Conservation (phyloP, 2,113 vertebrate species). For the Donacobius atricapilla region DNA sequence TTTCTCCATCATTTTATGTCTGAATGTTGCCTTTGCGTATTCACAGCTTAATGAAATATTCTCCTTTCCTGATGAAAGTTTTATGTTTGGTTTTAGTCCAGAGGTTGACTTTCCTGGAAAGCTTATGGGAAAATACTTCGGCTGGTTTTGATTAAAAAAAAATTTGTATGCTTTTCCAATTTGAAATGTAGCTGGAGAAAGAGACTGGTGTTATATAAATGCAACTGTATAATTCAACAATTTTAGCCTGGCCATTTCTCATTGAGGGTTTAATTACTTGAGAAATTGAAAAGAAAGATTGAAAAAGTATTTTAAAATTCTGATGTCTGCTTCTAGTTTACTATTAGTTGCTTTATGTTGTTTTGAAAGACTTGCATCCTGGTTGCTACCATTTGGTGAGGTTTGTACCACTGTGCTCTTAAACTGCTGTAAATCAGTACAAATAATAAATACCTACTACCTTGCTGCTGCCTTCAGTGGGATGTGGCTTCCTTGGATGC, state of each 20-base stretch:
- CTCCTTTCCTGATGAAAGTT: neutral
- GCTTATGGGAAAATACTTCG: conserved; percentile 4
- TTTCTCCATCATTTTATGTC: neutral
- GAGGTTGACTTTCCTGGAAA: conserved; percentile 32
- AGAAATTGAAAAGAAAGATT: neutral
- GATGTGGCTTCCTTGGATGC: neutral
- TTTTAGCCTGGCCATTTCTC: neutral
- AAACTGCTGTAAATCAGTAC: neutral
- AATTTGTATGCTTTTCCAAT: neutral
- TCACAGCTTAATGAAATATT: neutral
- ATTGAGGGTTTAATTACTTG: neutral
- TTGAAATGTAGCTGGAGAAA: neutral
- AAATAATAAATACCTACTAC: neutral
- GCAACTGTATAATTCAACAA: neutral
- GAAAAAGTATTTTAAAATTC: neutral
- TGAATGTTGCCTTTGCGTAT: neutral
- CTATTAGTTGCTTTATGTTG: neutral
- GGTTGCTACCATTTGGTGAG: neutral
- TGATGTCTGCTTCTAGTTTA: neutral
- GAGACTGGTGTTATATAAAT: neutral
- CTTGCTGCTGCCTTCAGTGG: neutral
- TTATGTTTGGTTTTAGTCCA: conserved; percentile 1
- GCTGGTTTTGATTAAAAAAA: neutral
- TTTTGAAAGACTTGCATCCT: neutral
- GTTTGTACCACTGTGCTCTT: neutral